Conservation (phyloP, 1,140 invertebrate species). For the Sycophaga agraensis region DNA sequence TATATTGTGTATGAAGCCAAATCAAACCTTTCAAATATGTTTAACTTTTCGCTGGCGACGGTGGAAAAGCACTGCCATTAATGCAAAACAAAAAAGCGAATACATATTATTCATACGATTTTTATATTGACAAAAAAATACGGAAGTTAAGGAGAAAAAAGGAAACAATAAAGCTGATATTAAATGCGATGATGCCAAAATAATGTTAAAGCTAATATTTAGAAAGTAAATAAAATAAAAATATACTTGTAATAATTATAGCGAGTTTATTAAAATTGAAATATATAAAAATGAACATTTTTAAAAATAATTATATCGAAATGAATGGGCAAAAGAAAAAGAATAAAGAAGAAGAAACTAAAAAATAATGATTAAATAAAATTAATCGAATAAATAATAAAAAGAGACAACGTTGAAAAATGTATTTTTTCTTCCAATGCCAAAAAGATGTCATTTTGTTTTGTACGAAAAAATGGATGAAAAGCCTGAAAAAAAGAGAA, state of each 20-base stretch:
- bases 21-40: constrained; percentile 16
- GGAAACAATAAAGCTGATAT: constrained; percentile 34
- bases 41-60: constrained; percentile 10
- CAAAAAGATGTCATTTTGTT: constrained; percentile 56
- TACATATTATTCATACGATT: constrained; percentile 33
- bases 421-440: constrained; percentile 58
- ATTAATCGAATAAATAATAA: constrained; percentile 32
- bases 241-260: constrained; percentile 42
- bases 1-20: not conserved
- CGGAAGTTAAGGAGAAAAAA: constrained; percentile 21
- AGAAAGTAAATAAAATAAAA: constrained; percentile 37
- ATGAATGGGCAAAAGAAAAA: constrained; percentile 18
- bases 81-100: constrained; percentile 22
- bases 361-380: constrained; percentile 35
- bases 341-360: constrained; percentile 32
- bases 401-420: constrained; percentile 34
- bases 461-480: constrained; percentile 45
- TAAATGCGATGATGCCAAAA: constrained; percentile 55
- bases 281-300: constrained; percentile 38
- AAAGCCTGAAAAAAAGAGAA: constrained; percentile 42
- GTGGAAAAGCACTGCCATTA: constrained; percentile 25
- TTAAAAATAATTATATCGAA: constrained; percentile 30
- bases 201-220: constrained; percentile 55
- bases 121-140: constrained; percentile 32
- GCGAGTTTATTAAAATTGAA: constrained; percentile 40